Base-by-base conservation (phyloP, 2,113 vertebrate genomes). In the Podocnemis expansa region DNA sequence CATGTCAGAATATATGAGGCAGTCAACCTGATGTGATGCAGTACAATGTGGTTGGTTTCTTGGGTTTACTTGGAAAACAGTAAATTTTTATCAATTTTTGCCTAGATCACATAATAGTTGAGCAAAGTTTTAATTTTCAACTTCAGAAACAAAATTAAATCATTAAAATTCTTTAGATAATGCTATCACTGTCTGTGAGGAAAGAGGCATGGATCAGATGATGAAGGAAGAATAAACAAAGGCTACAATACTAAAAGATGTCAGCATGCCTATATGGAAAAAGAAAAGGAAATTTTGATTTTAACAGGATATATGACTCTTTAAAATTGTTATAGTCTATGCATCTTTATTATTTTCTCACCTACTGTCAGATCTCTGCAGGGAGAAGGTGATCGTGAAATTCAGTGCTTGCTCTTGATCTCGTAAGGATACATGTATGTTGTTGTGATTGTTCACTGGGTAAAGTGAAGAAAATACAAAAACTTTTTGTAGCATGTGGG, bases 21-120 rank as follows among this genome's bases (percentile, higher is more conserved):
- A 31, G 43, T 75, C 90, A 87, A 80, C 73, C n/a, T 89, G 49
- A 85, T 87, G 3, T 83, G 94, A 91, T 81, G 78, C 14, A 54
- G 29, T 13, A 60, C 58, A 60, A 31, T 88, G 34, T 94, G 55
- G 49, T 11, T 91, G 22, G 5, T 19, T 22, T 56, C 25, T 31
- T 6, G 16, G 24, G 0, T 3, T 85, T 88, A 78, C 76, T 21
- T 84, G 52, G 67, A 70, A 91, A 92, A 95, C 25, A 89, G 2
- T 47, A 21, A n/a, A 10, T 21, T 91, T 89, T 2, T 79, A 45
- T 8, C 7, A 79, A 27, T 22, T 41, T 91, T 3, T 3, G 2
- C 89, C 83, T 85, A 29, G 3, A 79, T 85, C 24, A 34, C 24
- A 78, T 24, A 84, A 41, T 11, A 75, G 79, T 86, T 86, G 31